Evolutionary conservation across 2,797 vertebrate genomes (phyloP), one percentile per base, ranked within the genome.

Genomic region (Amniataba percoides): DNA sequence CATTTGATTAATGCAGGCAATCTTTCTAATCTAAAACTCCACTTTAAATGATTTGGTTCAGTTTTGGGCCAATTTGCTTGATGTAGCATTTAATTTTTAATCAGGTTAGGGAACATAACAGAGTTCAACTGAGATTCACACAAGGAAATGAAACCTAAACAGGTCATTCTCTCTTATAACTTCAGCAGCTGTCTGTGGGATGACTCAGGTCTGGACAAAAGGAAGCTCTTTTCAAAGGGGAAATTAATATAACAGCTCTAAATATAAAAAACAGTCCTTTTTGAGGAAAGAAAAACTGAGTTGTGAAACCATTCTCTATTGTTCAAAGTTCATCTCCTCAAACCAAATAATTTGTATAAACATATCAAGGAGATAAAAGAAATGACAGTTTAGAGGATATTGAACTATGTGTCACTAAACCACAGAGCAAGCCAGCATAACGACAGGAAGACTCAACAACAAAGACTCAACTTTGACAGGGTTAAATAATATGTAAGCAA

Each of bases 101-200:
- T 52, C 43, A 25, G 25, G 15, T 74, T 55, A 31, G 55, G 39
- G 56, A 58, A 21, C 36, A 12, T 23, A 23, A 55, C n/a, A 46
- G 31, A 14, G 27, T 45, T 79, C 8, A 58, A 51, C 42, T 68
- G 2, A 59, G 18, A 57, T 63, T 76, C 21, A 56, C 4, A 3
- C 46, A 55, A 63, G 49, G 53, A 70, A 74, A 61, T 69, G 10
- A 78, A 27, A 13, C 12, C 42, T n/a, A 4, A 59, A 74, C 79
- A 73, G 67, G 5, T 88, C 68, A 39, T 56, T 60, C 42, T 59
- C 23, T 64, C 5, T 12, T 55, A 56, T 81, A 63, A 27, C 75
- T 80, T 27, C 39, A 80, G 74, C 89, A 87, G 85, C 78, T 87
- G 84, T 82, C 78, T 80, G 83, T 78, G 74, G 67, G 71, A 79